Base-by-base conservation (phyloP, 2,888 invertebrate genomes). In the Drosophila fungiperda region DNA sequence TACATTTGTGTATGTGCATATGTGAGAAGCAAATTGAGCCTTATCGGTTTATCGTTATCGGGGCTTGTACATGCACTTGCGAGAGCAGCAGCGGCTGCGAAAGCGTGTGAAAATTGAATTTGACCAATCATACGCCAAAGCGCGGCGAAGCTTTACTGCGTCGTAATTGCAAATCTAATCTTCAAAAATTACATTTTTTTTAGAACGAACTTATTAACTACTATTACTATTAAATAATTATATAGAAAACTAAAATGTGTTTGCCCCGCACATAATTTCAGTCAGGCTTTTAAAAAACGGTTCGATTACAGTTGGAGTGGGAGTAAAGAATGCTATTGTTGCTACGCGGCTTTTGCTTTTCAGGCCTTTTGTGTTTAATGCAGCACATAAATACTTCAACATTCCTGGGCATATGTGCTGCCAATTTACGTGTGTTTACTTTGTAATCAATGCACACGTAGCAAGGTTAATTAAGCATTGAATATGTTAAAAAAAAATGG, bases 401-500 rank as follows among this genome's bases (percentile, higher is more conserved):
- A 79, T 77, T 68, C 50, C 45, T 59, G 35, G 50, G 64, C 40
- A 48, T 36, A 4, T 45, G 15, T 45, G 23, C 45, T 40, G n/a
- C 26, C 20, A 7, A 12, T 63, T 50, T 70, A 68, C 65, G 68
- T 78, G 65, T 58, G 62, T 76, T 73, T 63, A 69, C 8, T 76
- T 78, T 83, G 58, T 72, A 69, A 69, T 72, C 72, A 66, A 68
- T 79, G 82, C 87, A 83, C 82, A 81, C 83, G 66, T 69, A 71
- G 76, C 87, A 79, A 84, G 84, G 89, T 87, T 81, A 76, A 87
- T 55, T 58, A 65, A 58, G 42, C 54, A 66, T 70, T 57, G 68
- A 58, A 55, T 35, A 45, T 2, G 23, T 36, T 4, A 4, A 62
- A 76, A 80, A 78, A 70, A 79, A 84, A 83, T 79, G 65, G 52